Evolutionary conservation across 2,888 invertebrate genomes (phyloP).

Genomic region (Sinopyrophorus schimmeli): DNA sequence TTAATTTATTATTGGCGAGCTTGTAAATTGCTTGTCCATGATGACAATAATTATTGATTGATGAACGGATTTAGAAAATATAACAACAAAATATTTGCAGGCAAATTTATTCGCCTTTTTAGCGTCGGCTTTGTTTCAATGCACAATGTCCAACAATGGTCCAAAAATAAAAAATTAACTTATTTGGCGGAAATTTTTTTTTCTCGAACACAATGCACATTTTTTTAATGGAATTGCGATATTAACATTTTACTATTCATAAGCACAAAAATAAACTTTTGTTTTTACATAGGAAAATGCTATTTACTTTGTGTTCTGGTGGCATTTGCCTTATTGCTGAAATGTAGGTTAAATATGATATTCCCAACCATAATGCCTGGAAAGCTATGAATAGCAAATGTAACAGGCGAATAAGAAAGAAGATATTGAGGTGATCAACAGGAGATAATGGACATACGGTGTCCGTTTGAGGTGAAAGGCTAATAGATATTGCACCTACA

Average conservation of each 20-base stretch:
- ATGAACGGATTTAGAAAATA: slow-evolving; percentile 7
- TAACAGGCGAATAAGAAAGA: slow-evolving; percentile 11
- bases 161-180: no score
- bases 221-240: no score
- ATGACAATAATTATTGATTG: slow-evolving; percentile 11
- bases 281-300: no score
- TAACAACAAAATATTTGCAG: slow-evolving; percentile 1
- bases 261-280: no score
- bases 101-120: slow-evolving; percentile 9
- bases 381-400: slow-evolving; percentile 24
- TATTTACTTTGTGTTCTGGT: no score
- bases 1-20: slow-evolving; percentile 14
- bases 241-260: no score
- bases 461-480: slow-evolving; percentile 13
- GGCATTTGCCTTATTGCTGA: neutral
- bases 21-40: slow-evolving; percentile 18
- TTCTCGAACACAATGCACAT: no score
- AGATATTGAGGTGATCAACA: slow-evolving; percentile 11
- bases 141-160: slow-evolving; percentile 4
- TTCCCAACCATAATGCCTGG: slow-evolving; percentile 10
- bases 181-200: no score
- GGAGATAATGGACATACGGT: slow-evolving; percentile 22
- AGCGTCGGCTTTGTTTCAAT: slow-evolving; percentile 2
- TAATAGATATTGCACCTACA: slow-evolving; percentile 12
- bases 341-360: slow-evolving; percentile 19